A percentile compares a stretch with the other conserved stretches of the same genome.
Evolutionary conservation across 64 coral and sea anemone genomes (phyloP).

Genomic region (Actinia tenebrosa): DNA sequence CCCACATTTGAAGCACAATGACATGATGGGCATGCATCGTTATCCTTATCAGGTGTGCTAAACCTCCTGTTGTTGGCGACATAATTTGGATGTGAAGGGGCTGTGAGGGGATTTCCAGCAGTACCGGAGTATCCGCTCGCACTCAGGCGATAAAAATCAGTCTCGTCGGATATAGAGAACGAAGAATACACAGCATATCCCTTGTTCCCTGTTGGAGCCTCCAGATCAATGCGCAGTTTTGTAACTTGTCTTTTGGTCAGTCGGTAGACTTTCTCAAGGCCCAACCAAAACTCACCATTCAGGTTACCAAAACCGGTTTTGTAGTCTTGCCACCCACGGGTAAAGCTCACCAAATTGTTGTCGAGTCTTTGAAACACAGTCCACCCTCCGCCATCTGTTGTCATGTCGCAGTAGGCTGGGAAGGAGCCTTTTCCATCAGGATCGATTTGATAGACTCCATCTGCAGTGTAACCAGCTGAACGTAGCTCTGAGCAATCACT

Average conservation of each 20-base stretch:
- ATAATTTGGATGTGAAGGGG: not conserved
- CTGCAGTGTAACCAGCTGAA: not conserved
- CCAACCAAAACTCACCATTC: not conserved
- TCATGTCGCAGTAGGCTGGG: not conserved
- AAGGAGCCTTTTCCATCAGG: not conserved
- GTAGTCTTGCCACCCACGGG: not conserved
- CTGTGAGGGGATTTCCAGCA: not conserved
- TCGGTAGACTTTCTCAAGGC: not conserved
- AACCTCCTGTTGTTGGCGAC: not conserved
- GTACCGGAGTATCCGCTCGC: not conserved
- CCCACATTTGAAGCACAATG: too few species aligned
- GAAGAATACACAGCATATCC: not conserved
- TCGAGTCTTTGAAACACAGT: not conserved
- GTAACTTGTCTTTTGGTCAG: not conserved
- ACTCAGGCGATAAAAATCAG: not conserved
- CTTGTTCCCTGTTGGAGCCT: not conserved
- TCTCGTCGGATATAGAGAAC: not conserved
- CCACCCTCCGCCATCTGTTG: not conserved
- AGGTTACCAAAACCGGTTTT: slow-evolving; percentile 1
- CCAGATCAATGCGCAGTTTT: not conserved
- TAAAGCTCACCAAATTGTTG: not conserved
- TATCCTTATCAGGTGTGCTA: not conserved
- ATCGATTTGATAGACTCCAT: not conserved
- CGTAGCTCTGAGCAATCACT: not conserved
- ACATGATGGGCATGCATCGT: too few species aligned